Base-by-base conservation (phyloP, 1,140 invertebrate genomes). In the Cyclina sinensis region DNA sequence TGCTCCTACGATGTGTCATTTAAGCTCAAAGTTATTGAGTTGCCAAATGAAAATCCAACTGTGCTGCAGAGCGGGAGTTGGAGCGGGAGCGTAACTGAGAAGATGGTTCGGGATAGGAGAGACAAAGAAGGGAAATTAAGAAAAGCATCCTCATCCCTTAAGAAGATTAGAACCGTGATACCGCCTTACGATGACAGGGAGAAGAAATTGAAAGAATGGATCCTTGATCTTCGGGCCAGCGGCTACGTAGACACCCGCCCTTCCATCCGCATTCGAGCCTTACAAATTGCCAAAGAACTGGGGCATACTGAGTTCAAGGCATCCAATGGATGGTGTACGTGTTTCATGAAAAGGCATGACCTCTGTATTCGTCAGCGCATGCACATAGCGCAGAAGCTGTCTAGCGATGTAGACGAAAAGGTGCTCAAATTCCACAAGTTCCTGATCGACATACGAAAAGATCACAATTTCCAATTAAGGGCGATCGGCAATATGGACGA, bases 401-500 rank as follows among this genome's bases (percentile, higher is more conserved):
- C 68, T 24, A 68, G 27, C 9, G 83, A 86, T 54, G 18, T 84
- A 16, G 81, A 84, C n/a, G 65, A 37, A n/a, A 84, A 84, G 18
- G 39, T 84, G 24, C 14, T 24, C 24, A 14, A 35, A 37, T 73
- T 70, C 35, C 65, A 73, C 39, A 43, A 84, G 37, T 73, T 80
- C 32, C 9, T 80, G 21, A n/a, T 51, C 11, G 46, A 4, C 32
- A 11, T 54, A 43, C 12, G 78, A 57, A 57, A 80, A 37, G 11
- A 46, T 35, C 30, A 84, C 39, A 46, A n/a, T 24, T 62, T 27
- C 21, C 46, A 11, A 48, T 18, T 48, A 48, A 18, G 46, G 46
- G 7, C n/a, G n/a, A n/a, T n/a, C n/a, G n/a, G n/a, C n/a, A n/a
- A n/a, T n/a, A n/a, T n/a, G n/a, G n/a, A n/a, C n/a, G n/a, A n/a